Conservation (phyloP, 2,113 vertebrate genomes). For the Dasyornis broadbenti region DNA sequence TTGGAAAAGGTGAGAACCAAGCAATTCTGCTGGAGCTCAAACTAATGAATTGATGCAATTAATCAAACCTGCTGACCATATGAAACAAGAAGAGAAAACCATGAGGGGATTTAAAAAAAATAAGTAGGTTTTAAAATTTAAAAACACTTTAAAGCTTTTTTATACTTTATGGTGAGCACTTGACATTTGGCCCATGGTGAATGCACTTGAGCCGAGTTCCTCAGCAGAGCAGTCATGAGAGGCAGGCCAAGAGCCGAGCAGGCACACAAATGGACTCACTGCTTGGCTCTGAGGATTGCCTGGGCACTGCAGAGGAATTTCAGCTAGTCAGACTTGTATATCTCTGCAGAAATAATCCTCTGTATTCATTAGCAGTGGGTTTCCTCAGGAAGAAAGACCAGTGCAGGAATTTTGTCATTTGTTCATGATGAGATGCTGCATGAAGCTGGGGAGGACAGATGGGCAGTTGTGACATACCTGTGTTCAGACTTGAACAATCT, state of each 20-base stretch:
- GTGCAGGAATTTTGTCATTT: neutral
- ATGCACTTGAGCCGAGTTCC: neutral
- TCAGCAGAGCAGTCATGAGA: neutral
- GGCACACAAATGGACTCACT: neutral
- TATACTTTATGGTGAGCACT: neutral
- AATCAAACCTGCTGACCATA: neutral
- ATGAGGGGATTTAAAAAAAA: too few relatives aligned
- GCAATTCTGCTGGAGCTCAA: neutral
- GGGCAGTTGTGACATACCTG: neutral
- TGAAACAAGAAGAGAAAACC: neutral
- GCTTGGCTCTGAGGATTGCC: neutral
- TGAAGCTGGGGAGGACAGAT: neutral
- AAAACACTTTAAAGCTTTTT: too few relatives aligned
- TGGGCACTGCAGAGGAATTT: neutral
- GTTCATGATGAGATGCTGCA: neutral
- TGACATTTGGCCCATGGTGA: neutral
- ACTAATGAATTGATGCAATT: neutral
- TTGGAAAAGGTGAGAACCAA: neutral
- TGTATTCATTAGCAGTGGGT: neutral
- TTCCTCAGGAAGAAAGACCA: neutral
- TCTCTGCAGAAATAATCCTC: neutral
- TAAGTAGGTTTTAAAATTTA: too few relatives aligned
- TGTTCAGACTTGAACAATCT: neutral
- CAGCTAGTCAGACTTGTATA: neutral
- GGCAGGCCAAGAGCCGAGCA: neutral